A percentile compares a stretch with the other conserved stretches of the same genome.
phyloP scores from a whole-genome alignment of 2,113 vertebrate genomes.

The Rhabdornis inornatus region DNA sequence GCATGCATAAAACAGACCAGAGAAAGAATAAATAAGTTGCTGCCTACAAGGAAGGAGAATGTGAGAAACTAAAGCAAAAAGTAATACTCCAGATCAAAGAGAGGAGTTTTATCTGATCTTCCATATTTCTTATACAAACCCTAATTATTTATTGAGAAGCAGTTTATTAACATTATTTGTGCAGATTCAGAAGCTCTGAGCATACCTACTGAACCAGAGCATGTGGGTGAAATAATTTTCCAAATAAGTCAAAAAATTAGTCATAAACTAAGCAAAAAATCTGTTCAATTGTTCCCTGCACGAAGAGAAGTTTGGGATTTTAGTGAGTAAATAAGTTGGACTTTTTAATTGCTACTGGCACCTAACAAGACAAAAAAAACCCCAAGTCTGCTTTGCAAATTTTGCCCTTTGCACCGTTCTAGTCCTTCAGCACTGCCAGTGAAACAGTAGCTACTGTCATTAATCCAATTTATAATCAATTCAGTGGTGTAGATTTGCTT shows the following conservation, averaged over 20 bases:
- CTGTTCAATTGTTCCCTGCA: background rate
- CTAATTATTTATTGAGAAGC: background rate
- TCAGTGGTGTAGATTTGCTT: background rate
- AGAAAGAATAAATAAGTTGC: background rate
- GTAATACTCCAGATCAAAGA: background rate
- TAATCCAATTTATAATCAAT: conserved; percentile 27
- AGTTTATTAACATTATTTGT: background rate
- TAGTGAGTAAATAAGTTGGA: background rate
- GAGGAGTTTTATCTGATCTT: background rate
- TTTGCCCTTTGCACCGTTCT: background rate
- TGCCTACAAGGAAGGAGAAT: background rate
- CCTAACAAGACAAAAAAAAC: background rate
- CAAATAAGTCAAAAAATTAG: background rate
- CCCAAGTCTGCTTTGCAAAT: background rate
- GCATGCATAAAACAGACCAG: background rate
- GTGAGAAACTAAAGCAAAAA: background rate
- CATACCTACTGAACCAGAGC: background rate
- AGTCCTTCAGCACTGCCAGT: background rate
- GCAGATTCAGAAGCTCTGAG: background rate
- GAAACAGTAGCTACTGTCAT: background rate
- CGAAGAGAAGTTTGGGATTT: background rate
- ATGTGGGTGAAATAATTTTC: background rate
- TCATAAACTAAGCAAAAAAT: background rate
- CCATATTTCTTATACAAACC: background rate
- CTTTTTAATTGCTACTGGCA: background rate